Conservation (phyloP, 2,888 invertebrate genomes). For the Drosophila tanythrix region DNA sequence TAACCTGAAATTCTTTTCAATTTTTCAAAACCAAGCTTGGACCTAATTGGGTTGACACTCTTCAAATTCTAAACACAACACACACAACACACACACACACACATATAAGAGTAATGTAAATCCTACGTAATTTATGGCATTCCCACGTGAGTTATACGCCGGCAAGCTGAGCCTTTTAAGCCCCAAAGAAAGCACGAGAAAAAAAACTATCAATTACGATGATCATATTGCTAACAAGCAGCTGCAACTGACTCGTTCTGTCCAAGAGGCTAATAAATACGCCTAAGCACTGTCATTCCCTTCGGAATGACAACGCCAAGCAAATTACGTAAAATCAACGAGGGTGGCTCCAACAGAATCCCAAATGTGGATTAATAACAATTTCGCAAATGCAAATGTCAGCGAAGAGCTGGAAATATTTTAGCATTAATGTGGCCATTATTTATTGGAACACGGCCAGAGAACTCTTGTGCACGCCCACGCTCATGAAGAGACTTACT, state of each 20-base stretch:
- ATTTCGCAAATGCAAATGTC: neutral
- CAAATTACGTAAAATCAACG: slow-evolving; percentile 70
- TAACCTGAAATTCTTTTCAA: neutral
- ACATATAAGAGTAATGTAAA: slow-evolving; percentile 23
- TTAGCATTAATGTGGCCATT: neutral
- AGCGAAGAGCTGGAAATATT: neutral
- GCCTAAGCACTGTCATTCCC: slow-evolving; percentile 66
- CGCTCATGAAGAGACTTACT: slow-evolving; percentile 4
- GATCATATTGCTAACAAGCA: slow-evolving; percentile 62
- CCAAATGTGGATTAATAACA: neutral
- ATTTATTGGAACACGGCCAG: neutral
- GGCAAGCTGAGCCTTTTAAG: slow-evolving; percentile 37
- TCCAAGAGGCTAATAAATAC: slow-evolving; percentile 71
- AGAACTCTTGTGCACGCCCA: slow-evolving; percentile 22
- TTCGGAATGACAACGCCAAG: slow-evolving; percentile 65
- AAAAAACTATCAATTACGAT: slow-evolving; percentile 61
- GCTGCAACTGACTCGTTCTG: slow-evolving; percentile 45
- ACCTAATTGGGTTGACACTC: slow-evolving; percentile 6
- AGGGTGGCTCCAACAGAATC: slow-evolving; percentile 8
- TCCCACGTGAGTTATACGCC: slow-evolving; percentile 45
- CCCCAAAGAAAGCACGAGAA: slow-evolving; percentile 17
- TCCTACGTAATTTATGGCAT: slow-evolving; percentile 43
- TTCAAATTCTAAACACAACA: slow-evolving; percentile 23
- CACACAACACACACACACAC: neutral
- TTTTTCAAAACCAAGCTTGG: neutral